These are phyloP conservation scores for Blastobasis lacticolella DNA, from an alignment of 2,888 invertebrate genomes.

Conservation along the genomic window DNA sequence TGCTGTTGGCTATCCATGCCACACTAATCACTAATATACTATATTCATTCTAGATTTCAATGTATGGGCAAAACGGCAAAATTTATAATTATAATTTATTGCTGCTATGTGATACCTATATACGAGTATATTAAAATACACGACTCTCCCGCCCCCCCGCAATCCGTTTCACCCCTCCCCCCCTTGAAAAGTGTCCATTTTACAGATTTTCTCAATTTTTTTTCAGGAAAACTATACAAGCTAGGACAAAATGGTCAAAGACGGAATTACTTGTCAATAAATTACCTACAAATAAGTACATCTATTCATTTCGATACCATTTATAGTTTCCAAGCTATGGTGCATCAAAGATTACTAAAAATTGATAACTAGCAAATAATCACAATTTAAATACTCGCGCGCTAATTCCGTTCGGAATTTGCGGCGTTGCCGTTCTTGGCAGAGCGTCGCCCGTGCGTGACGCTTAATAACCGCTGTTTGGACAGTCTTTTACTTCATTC, in stretches of 20 bases:
- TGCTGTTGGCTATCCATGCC: too few species aligned
- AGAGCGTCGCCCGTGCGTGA: background rate
- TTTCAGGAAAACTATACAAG: constrained; percentile 9
- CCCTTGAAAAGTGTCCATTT: constrained; percentile 5
- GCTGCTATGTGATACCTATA: too few species aligned
- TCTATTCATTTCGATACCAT: too few species aligned
- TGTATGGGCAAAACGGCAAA: too few species aligned
- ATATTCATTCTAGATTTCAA: too few species aligned
- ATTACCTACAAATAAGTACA: too few species aligned
- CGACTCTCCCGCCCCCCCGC: constrained; percentile 3
- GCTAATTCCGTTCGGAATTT: background rate
- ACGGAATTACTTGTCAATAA: background rate
- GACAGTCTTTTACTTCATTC: background rate
- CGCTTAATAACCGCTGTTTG: background rate
- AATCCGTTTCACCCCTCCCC: constrained; percentile 4
- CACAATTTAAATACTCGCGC: background rate
- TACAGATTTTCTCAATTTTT: constrained; percentile 8
- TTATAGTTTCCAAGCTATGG: too few species aligned
- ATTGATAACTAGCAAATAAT: background rate
- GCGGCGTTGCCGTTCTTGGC: background rate
- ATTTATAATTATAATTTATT: too few species aligned
- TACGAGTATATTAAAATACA: background rate
- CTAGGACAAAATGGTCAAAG: constrained; percentile 6
- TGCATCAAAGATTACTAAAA: too few species aligned
- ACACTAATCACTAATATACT: too few species aligned